Evolutionary conservation across 2,888 invertebrate genomes (phyloP).

Genomic region (Panzeria rudis): DNA sequence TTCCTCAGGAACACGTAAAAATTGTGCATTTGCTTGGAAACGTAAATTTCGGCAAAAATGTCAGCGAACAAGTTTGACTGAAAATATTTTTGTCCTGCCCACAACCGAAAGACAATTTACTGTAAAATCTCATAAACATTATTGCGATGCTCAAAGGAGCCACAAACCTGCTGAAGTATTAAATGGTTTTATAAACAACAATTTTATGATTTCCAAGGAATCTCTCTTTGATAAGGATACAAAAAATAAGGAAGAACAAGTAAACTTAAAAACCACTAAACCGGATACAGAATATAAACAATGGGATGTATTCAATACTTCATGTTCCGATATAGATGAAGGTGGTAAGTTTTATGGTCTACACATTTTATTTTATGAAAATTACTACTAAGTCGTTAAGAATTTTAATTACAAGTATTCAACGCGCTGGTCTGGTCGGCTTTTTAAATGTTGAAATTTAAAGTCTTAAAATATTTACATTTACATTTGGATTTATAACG

Average conservation of each 20-base stretch:
- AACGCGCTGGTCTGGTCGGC: constrained; percentile 9
- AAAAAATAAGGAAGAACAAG: constrained; percentile 14
- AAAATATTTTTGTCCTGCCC: constrained; percentile 19
- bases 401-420: not conserved
- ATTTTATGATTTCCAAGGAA: constrained; percentile 46
- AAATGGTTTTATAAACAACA: constrained; percentile 40
- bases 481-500: constrained; percentile 29
- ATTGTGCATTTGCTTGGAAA: constrained; percentile 75
- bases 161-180: not conserved
- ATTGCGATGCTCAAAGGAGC: not conserved
- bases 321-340: constrained; percentile 7
- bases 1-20: constrained; percentile 62
- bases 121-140: constrained; percentile 41
- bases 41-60: constrained; percentile 69
- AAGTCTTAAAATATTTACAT: constrained; percentile 37
- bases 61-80: not conserved
- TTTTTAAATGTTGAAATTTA: constrained; percentile 6
- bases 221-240: not conserved
- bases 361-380: not conserved
- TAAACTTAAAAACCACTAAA: constrained; percentile 25
- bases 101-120: constrained; percentile 69
- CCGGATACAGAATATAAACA: constrained; percentile 38
- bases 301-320: constrained; percentile 9
- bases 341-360: constrained; percentile 49
- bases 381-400: not conserved